These are phyloP conservation scores for Neosalanx taihuensis DNA, from an alignment of 2,797 vertebrate genomes.

Conservation along the genomic window DNA sequence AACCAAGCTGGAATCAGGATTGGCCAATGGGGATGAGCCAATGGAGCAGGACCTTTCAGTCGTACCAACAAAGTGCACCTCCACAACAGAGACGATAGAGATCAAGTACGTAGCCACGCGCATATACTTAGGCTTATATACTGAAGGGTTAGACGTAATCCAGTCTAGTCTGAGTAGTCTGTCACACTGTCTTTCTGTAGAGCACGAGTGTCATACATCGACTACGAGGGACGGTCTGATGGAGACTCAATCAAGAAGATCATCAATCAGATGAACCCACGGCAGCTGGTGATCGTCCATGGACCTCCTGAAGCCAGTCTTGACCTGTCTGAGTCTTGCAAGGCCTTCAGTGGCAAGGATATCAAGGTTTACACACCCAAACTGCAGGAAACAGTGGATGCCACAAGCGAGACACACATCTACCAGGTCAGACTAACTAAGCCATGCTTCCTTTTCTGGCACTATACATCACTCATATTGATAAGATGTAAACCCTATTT, in stretches of 20 bases:
- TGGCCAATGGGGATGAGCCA: slow-evolving; percentile 95
- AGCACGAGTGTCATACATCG: slow-evolving; percentile 92
- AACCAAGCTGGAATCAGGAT: slow-evolving; percentile 89
- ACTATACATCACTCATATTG: neutral
- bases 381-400: slow-evolving; percentile 94
- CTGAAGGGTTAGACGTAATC: no score
- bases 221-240: slow-evolving; percentile 98
- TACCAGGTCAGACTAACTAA: slow-evolving; percentile 83
- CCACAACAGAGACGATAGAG: slow-evolving; percentile 88
- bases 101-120: slow-evolving; percentile 82
- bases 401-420: slow-evolving; percentile 97
- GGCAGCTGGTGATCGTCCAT: slow-evolving; percentile 91
- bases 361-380: slow-evolving; percentile 98
- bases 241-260: slow-evolving; percentile 99
- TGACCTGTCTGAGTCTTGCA: slow-evolving; percentile 94
- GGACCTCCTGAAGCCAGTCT: slow-evolving; percentile 93
- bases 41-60: slow-evolving; percentile 98
- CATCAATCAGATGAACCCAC: slow-evolving; percentile 98
- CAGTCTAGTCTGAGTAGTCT: no score
- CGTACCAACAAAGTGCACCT: slow-evolving; percentile 95
- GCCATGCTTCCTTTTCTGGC: no score
- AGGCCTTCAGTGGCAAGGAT: slow-evolving; percentile 94
- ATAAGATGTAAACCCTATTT: no score
- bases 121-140: neutral
- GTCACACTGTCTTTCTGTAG: slow-evolving; percentile 57